Base-by-base conservation (phyloP, 2,797 vertebrate species). In the Cossypha caffra region DNA sequence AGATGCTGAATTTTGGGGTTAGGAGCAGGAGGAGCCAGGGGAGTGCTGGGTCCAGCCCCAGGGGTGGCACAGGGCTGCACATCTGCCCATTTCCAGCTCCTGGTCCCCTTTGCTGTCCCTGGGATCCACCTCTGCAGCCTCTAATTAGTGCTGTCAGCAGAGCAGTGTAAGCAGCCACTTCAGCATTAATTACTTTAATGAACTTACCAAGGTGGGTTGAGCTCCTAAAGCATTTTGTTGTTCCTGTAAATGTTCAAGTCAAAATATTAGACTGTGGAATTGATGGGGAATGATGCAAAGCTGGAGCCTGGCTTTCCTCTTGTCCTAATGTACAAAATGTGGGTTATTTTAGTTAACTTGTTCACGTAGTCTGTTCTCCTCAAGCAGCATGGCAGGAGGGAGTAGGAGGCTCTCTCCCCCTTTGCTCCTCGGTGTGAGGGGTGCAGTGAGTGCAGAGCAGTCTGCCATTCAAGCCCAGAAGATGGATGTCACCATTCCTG, bases 121-220 rank as follows among this genome's bases (percentile, higher is more conserved):
- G 59, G 73, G 76, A 95, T 82, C 85, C 93, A 78, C 55, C 54
- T 48, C 76, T 40, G 45, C 88, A 81, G 54, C 64, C 66, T 23
- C 15, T 57, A 95, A 90, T 95, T 85, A 85, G 64, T 51, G 86
- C 95, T 86, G 88, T 74, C 87, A 93, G 83, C 82, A 63, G 24
- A 92, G 80, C 57, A 6, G n/a, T 35, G 73, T 69, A 47, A 87
- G 95, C 93, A 97, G 73, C 76, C 80, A 55, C 38, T 95, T 85
- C 69, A 76, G 83, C 82, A 86, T 71, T 93, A 95, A 89, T 96
- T 96, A 91, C 93, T 93, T 95, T 93, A 92, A 96, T 95, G 78
- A 96, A 96, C 83, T 91, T 95, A 71, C 26, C 57, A 69, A 90
- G 79, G 88, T 86, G 18, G 77, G 79, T 47, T 88, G 95, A 96